Evolutionary conservation across 2,888 invertebrate species (phyloP).

Genomic region (Lithodes maja): DNA sequence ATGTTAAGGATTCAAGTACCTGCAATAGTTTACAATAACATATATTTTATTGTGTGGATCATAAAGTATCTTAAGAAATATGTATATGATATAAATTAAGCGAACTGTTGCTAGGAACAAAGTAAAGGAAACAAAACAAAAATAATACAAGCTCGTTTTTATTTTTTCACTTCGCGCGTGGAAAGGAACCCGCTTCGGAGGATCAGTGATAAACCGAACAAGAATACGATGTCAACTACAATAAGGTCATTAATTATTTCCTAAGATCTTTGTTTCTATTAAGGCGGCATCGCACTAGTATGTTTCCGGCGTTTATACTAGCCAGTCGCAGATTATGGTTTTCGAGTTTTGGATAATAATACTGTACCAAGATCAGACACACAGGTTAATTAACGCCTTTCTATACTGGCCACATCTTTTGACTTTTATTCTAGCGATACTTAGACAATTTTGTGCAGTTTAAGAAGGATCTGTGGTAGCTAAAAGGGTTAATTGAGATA

Average conservation of each 20-base stretch:
- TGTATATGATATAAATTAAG: constrained; percentile 37
- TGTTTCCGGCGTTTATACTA: too few relatives aligned
- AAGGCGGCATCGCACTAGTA: too few relatives aligned
- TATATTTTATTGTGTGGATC: constrained; percentile 59
- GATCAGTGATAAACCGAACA: constrained; percentile 5
- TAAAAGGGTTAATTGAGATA: too few relatives aligned
- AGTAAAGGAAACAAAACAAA: background rate
- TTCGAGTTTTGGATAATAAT: too few relatives aligned
- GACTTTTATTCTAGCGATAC: too few relatives aligned
- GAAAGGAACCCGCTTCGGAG: background rate
- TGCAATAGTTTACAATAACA: constrained; percentile 46
- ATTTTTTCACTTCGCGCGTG: constrained; percentile 14
- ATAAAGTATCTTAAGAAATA: constrained; percentile 49
- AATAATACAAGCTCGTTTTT: background rate
- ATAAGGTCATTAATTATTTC: background rate
- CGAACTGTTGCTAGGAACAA: background rate
- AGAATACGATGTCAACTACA: background rate
- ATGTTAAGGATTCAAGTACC: constrained; percentile 58
- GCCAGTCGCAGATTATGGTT: too few relatives aligned
- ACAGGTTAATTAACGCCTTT: too few relatives aligned
- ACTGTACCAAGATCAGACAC: too few relatives aligned
- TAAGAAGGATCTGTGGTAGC: too few relatives aligned
- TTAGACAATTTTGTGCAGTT: too few relatives aligned
- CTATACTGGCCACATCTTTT: too few relatives aligned
- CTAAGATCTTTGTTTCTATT: background rate